These are phyloP conservation scores for Atherinosoma microstoma DNA, from an alignment of 2,797 vertebrate genomes.

Conservation along the genomic window DNA sequence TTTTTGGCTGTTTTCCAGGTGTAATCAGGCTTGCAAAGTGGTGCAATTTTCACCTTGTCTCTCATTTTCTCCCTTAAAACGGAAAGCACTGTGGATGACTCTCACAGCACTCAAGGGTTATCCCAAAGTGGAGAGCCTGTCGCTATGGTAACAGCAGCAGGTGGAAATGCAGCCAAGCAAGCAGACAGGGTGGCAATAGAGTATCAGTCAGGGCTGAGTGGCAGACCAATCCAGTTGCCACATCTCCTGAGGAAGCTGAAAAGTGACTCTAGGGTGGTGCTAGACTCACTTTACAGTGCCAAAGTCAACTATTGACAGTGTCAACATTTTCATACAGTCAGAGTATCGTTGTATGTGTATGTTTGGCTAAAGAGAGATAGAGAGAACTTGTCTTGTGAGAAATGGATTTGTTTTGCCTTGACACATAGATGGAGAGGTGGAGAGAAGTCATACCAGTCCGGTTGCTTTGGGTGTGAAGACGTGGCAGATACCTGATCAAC, in stretches of 20 bases:
- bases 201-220: constrained; percentile 60
- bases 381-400: constrained; percentile 18
- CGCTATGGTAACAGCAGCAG: constrained; percentile 73
- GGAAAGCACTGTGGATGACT: constrained; percentile 44
- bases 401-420: constrained; percentile 68
- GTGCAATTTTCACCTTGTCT: constrained; percentile 40
- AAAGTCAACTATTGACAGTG: constrained; percentile 73
- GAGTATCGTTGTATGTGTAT: constrained; percentile 9
- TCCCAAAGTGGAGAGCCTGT: constrained; percentile 61
- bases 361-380: constrained; percentile 7
- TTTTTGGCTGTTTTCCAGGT: constrained; percentile 9
- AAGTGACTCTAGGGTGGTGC: constrained; percentile 45
- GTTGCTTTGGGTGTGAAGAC: constrained; percentile 46
- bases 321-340: constrained; percentile 65
- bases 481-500: constrained; percentile 45
- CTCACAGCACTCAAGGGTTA: constrained; percentile 48
- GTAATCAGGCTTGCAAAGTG: constrained; percentile 44
- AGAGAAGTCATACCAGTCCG: constrained; percentile 45
- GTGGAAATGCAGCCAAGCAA: constrained; percentile 57
- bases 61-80: constrained; percentile 25
- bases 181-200: constrained; percentile 31
- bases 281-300: constrained; percentile 45
- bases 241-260: constrained; percentile 40
- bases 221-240: constrained; percentile 35
- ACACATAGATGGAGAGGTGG: constrained; percentile 63